Percentiles rank a stretch among this genome's conserved stretches.
Evolutionary conservation across 1,140 invertebrate species (phyloP).

Genomic region (Bradysia coprophila): DNA sequence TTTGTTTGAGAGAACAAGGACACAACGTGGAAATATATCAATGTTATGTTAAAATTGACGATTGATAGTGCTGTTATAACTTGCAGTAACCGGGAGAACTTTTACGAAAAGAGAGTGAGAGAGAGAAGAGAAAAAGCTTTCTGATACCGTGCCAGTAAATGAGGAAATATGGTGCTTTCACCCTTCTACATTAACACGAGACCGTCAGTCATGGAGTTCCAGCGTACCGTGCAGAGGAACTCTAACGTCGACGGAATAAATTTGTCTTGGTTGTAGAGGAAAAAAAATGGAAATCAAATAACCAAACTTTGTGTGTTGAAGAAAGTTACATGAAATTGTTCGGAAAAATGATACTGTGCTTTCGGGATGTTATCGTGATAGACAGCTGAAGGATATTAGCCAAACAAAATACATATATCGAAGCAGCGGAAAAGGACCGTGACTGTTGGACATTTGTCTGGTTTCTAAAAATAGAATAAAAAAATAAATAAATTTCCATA

Average conservation of each 20-base stretch:
- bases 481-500: background rate
- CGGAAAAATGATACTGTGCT: too few species aligned
- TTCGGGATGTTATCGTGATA: too few species aligned
- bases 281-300: background rate
- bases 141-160: background rate
- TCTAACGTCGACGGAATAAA: background rate
- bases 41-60: too few species aligned
- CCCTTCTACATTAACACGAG: background rate
- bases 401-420: too few species aligned
- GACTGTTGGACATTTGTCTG: too few species aligned
- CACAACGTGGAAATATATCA: background rate
- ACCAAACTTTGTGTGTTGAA: too few species aligned
- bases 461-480: background rate
- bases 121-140: background rate
- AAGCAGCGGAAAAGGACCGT: too few species aligned
- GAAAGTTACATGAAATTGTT: too few species aligned
- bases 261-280: background rate
- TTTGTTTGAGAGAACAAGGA: background rate
- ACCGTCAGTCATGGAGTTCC: background rate
- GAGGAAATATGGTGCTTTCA: background rate
- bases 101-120: too few species aligned
- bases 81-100: too few species aligned
- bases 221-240: background rate
- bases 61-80: too few species aligned
- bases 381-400: too few species aligned